Conservation (phyloP, 92 coral and sea anemone species). For the Siderastrea siderea region DNA sequence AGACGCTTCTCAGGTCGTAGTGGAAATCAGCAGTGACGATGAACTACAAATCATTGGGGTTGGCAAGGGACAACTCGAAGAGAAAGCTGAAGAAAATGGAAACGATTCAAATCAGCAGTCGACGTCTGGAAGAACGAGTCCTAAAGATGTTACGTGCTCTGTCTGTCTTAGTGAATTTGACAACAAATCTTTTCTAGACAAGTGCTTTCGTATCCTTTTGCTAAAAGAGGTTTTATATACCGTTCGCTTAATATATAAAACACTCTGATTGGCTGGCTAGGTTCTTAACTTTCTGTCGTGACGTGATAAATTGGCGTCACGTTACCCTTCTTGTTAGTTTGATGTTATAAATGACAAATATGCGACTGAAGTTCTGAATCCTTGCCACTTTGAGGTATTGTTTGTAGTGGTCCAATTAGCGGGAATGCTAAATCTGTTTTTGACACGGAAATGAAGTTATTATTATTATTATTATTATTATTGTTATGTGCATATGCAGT, state of each 20-base stretch:
- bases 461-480: too few relatives aligned
- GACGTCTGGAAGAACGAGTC: conserved; percentile 41
- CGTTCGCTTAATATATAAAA: neutral
- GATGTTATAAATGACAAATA: too few relatives aligned
- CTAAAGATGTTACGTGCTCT: conserved; percentile 86
- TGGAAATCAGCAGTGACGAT: conserved; percentile 40
- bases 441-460: too few relatives aligned
- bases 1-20: neutral
- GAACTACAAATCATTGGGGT: conserved; percentile 26
- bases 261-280: neutral
- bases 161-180: conserved; percentile 95
- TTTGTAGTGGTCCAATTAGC: too few relatives aligned
- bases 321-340: too few relatives aligned
- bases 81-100: neutral
- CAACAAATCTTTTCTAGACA: conserved; percentile 93
- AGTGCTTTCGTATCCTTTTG: conserved; percentile 99
- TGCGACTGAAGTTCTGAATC: too few relatives aligned
- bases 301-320: too few relatives aligned
- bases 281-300: too few relatives aligned
- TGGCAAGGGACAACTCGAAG: neutral
- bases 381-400: too few relatives aligned
- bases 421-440: too few relatives aligned
- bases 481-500: too few relatives aligned
- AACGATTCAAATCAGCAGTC: neutral
- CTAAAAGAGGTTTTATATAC: neutral